phyloP scores from a whole-genome alignment of 2,888 invertebrate genomes.

The Ichneumoninae sp. region DNA sequence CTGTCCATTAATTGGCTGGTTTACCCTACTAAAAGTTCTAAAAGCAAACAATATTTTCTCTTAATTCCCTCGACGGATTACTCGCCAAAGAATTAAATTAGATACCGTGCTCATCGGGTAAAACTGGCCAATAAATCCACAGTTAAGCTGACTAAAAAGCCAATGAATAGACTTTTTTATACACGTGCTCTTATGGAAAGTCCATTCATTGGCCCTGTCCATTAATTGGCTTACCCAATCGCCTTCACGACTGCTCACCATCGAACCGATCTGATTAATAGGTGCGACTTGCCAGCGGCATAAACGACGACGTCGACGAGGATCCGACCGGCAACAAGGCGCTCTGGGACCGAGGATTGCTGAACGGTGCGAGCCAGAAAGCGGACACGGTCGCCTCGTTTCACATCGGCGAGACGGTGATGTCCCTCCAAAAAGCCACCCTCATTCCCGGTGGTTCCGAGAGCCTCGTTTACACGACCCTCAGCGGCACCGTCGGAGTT shows the following conservation, averaged over 20 bases:
- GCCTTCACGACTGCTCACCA: background rate
- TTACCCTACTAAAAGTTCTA: too few relatives aligned
- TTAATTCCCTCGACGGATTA: too few relatives aligned
- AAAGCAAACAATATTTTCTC: too few relatives aligned
- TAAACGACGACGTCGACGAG: conserved; percentile 99
- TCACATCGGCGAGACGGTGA: conserved; percentile 97
- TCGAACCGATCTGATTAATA: conserved; percentile 68
- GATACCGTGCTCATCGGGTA: too few relatives aligned
- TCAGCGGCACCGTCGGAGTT: conserved; percentile 97
- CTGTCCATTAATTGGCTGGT: too few relatives aligned
- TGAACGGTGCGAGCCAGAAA: conserved; percentile 99
- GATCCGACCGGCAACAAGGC: conserved; percentile 99
- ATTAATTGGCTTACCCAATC: too few relatives aligned
- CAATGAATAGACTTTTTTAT: too few relatives aligned
- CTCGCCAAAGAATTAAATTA: too few relatives aligned
- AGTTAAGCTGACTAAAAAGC: too few relatives aligned
- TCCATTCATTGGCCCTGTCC: too few relatives aligned
- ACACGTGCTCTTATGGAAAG: too few relatives aligned
- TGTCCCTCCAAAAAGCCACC: conserved; percentile 97
- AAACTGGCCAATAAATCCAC: too few relatives aligned
- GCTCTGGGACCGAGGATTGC: conserved; percentile 95
- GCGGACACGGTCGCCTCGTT: conserved; percentile 96
- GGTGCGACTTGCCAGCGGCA: conserved; percentile 93
- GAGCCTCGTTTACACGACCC: conserved; percentile 97
- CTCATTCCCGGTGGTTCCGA: conserved; percentile 99